Base-by-base conservation (phyloP, 1,140 invertebrate species). In the Brachionus plicatilis region DNA sequence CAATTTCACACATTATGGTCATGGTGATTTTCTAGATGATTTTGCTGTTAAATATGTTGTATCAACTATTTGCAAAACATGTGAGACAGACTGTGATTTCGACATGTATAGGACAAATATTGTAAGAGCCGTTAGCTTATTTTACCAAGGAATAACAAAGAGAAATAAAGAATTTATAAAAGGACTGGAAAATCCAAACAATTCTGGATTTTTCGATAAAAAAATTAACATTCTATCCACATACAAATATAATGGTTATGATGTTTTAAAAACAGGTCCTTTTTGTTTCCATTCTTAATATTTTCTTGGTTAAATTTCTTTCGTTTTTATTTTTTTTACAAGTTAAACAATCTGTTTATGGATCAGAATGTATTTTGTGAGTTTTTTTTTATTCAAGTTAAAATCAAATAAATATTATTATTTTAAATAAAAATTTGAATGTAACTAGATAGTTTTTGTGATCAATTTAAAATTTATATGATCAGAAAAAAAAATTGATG, bases 21-120 rank as follows among this genome's bases (percentile, higher is more conserved):
- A 83, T 72, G 82, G 60, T 24, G 82, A 83, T 56, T 37, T 68
- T 72, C 6, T 83, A 11, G 82, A 83, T 24, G 82, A 83, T 65
- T 82, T 53, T 53, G 79, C 43, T 9, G 20, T 76, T 24, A 82
- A 82, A 47, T 33, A 65, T 14, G 65, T 65, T 12, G 50, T n/a
- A 45, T 60, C 50, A 43, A 20, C 33, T 14, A 82, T 82, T 3
- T 82, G 79, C 29, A 41, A 29, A 47, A 43, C 33, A n/a, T 82
- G 79, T 17, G 50, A 82, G 37, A 65, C n/a, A 3, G n/a, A 82
- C 27, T 82, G 79, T 8, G 50, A 82, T 45, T 82, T 43, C 43
- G 37, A 14, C 12, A 24, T 68, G 53, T 82, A 82, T 41, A 60
- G 79, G 65, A 50, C 72, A 27, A 76, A 76, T 76, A n/a, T 76